Evolutionary conservation across 2,888 invertebrate genomes (phyloP), one percentile per base, ranked within the genome.

Genomic region (Ernsta delagoae): DNA sequence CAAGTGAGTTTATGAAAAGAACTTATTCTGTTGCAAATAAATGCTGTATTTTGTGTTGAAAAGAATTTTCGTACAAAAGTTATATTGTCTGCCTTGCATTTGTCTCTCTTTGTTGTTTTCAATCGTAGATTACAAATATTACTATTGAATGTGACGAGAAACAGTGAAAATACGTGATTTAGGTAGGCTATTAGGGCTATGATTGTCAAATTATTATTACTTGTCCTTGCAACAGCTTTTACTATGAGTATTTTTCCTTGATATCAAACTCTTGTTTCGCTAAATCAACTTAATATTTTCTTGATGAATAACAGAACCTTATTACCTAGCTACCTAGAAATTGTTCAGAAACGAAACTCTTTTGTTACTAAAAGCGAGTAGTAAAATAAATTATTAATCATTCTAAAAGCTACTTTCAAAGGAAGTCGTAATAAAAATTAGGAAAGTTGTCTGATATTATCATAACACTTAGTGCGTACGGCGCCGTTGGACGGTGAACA

Each of bases 391-490:
- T 31, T 31, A 9, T 54, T 54, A 31, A 54, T 31, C 5, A 54
- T 54, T 31, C 54, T 9, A 24, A 6, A 54, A 57, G 4, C 45
- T 64, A n/a, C 34, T 7, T 45, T 43, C 39, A 59, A 53, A 57
- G 31, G 57, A 12, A 53, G 31, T 53, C 31, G 31, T 53, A 12
- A 53, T 59, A 65, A 53, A 12, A 59, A 65, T 65, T 24, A 59
- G 3, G 16, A 45, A 50, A 50, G 65, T 59, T 65, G n/a, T n/a
- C 41, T 50, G 53, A 41, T 50, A 57, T 57, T 34, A 57, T 57
- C 54, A 57, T 65, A 65, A 65, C 57, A 63, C 53, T 48, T 43
- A 45, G 31, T 24, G 65, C 57, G 65, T 36, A 41, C 12, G 16
- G 8, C 36, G 36, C 4, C 6, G 60, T 41, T 4, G 16, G 6